These are phyloP conservation scores for Tenthredo mesomela DNA, from an alignment of 2,888 invertebrate genomes.

Conservation along the genomic window DNA sequence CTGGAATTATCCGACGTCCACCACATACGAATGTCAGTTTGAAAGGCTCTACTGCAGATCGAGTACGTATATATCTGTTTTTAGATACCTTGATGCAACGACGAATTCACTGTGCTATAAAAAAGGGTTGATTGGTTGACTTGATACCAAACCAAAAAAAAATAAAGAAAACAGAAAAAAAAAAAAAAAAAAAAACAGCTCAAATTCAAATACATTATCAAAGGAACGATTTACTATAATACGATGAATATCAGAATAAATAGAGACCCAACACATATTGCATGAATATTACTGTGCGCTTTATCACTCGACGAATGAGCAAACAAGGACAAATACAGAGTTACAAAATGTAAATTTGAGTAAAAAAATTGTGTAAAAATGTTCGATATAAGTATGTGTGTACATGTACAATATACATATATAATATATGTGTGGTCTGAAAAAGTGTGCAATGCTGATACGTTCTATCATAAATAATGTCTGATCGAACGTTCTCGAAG, in stretches of 20 bases:
- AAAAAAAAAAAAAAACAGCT: neutral
- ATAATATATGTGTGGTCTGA: neutral
- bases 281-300: constrained; percentile 14
- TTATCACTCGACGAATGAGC: constrained; percentile 25
- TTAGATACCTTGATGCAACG: neutral
- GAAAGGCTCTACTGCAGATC: neutral
- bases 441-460: neutral
- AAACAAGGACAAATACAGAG: constrained; percentile 17
- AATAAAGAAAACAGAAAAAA: neutral
- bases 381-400: neutral
- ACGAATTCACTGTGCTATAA: neutral
- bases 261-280: neutral
- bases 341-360: constrained; percentile 10
- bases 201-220: neutral
- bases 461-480: neutral
- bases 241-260: neutral
- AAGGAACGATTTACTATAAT: neutral
- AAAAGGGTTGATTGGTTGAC: neutral
- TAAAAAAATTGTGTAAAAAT: neutral
- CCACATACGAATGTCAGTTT: neutral
- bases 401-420: no score
- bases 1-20: constrained; percentile 23
- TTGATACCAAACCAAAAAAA: neutral
- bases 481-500: neutral
- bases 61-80: neutral